Evolutionary conservation across 2,888 invertebrate genomes (phyloP).

Genomic region (Gandaritis pyraliata): DNA sequence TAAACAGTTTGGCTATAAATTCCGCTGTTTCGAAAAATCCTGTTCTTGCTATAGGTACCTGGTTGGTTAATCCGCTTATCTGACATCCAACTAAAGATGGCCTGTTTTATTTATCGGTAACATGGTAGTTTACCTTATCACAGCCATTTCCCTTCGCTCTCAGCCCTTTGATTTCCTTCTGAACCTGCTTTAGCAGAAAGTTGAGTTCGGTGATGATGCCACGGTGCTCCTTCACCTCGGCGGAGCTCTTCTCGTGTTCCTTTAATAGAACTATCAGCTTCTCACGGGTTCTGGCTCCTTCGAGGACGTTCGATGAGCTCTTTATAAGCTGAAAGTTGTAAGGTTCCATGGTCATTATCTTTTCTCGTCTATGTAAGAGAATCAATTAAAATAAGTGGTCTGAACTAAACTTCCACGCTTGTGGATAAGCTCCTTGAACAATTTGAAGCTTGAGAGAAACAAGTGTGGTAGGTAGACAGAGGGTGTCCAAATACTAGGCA

Average conservation of each 20-base stretch:
- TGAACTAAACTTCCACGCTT: no score
- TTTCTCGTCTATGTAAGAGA: no score
- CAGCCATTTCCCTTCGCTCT: conserved; percentile 66
- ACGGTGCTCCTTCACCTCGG: conserved; percentile 78
- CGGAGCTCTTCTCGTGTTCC: conserved; percentile 81
- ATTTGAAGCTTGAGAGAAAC: no score
- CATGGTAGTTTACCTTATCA: conserved; percentile 53
- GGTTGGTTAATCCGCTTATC: neutral
- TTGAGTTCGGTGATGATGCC: conserved; percentile 79
- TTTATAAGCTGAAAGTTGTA: conserved; percentile 68
- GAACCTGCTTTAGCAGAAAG: conserved; percentile 82
- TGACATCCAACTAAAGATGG: no score
- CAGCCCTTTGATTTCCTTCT: conserved; percentile 75
- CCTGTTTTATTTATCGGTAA: neutral
- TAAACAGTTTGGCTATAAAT: no score
- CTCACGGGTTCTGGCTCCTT: conserved; percentile 79
- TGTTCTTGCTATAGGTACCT: no score
- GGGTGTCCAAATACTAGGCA: no score
- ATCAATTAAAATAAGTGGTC: no score
- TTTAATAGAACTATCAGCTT: conserved; percentile 82
- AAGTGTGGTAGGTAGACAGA: no score
- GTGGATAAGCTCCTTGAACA: no score
- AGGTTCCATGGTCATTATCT: no score
- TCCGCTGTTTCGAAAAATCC: no score
- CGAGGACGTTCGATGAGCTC: conserved; percentile 82